Percentiles rank a stretch among this genome's conserved stretches.
These are phyloP conservation scores for Hypselothyrea guttata DNA, from an alignment of 2,888 invertebrate genomes.

Conservation along the genomic window DNA sequence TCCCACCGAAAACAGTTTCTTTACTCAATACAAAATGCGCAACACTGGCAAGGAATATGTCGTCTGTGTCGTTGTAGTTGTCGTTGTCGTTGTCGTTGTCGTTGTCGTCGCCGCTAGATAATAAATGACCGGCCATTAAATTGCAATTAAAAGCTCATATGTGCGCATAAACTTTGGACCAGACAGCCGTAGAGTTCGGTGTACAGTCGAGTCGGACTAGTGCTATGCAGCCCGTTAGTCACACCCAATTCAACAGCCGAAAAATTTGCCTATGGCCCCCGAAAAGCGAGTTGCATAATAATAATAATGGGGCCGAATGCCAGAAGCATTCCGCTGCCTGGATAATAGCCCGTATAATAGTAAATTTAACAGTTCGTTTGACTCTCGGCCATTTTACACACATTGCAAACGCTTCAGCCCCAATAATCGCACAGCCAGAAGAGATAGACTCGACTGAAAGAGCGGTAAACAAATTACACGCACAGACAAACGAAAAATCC, in stretches of 20 bases:
- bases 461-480: constrained; percentile 74
- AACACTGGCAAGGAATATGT: constrained; percentile 61
- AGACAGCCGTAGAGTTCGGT: constrained; percentile 26
- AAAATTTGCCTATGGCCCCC: constrained; percentile 58
- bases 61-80: constrained; percentile 36
- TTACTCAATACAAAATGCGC: too few relatives aligned
- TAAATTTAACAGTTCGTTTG: constrained; percentile 75
- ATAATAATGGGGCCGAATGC: constrained; percentile 47
- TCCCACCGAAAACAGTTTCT: too few relatives aligned
- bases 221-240: constrained; percentile 1
- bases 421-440: constrained; percentile 3
- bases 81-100: constrained; percentile 34
- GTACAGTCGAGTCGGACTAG: constrained; percentile 20
- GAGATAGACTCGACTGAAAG: background rate
- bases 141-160: constrained; percentile 81
- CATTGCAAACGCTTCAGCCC: constrained; percentile 25
- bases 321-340: constrained; percentile 44
- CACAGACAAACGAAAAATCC: constrained; percentile 34
- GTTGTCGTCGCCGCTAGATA: constrained; percentile 76
- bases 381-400: constrained; percentile 42
- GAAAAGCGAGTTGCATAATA: constrained; percentile 53
- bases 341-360: constrained; percentile 77
- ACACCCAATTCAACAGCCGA: constrained; percentile 20
- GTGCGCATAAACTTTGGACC: constrained; percentile 75
- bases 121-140: constrained; percentile 81